These are phyloP conservation scores for Cyanoramphus novaezelandiae DNA, from an alignment of 2,113 vertebrate species.

Conservation along the genomic window DNA sequence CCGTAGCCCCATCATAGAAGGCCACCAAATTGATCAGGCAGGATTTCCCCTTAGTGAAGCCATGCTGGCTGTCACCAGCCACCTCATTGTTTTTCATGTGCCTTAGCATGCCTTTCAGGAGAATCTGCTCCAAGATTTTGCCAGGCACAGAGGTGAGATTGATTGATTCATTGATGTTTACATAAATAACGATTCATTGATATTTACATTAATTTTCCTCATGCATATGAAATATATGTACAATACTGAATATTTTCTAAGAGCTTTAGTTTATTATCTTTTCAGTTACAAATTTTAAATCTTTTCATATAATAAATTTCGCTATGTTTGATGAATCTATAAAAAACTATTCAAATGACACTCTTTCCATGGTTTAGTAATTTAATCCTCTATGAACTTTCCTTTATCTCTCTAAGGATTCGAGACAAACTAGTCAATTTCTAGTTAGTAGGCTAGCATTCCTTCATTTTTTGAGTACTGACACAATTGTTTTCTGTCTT, in stretches of 20 bases:
- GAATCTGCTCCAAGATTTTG: no score
- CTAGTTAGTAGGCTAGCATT: background rate
- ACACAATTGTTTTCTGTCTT: background rate
- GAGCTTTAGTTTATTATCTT: background rate
- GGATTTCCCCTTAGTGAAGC: no score
- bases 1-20: no score
- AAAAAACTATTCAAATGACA: background rate
- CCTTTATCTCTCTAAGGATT: background rate
- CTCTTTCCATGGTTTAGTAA: background rate
- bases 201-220: background rate
- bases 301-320: background rate
- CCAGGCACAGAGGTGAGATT: no score
- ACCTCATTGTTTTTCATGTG: no score
- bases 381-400: background rate
- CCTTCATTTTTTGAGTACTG: background rate
- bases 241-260: background rate
- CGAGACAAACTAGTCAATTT: background rate
- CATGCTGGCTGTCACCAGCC: no score
- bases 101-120: no score
- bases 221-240: background rate
- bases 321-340: background rate
- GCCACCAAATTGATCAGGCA: no score
- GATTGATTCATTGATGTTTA: no score
- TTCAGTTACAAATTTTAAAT: background rate
- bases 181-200: background rate